Conservation (phyloP, 1,140 invertebrate genomes). For the Calephelis virginiensis region DNA sequence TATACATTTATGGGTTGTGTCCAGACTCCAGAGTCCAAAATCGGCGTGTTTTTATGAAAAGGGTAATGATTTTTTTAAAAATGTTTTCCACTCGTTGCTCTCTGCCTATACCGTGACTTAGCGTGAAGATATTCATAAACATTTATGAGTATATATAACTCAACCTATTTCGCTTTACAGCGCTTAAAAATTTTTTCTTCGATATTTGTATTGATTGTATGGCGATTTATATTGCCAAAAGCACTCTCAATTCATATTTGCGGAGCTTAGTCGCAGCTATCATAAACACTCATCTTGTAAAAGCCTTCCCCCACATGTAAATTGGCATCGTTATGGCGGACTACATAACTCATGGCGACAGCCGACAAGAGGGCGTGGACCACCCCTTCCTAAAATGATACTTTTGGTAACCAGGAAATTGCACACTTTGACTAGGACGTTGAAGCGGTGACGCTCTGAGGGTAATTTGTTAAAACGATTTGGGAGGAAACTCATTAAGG, state of each 20-base stretch:
- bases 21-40: too few relatives aligned
- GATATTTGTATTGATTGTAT: conserved; percentile 17
- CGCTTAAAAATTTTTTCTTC: conserved; percentile 10
- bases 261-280: conserved; percentile 24
- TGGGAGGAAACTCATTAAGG: conserved; percentile 5
- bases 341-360: conserved; percentile 51
- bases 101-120: too few relatives aligned
- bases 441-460: conserved; percentile 37
- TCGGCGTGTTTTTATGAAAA: too few relatives aligned
- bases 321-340: conserved; percentile 49
- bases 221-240: conserved; percentile 4
- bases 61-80: too few relatives aligned
- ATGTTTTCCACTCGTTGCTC: too few relatives aligned
- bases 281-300: conserved; percentile 53
- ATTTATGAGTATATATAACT: too few relatives aligned
- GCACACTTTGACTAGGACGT: conserved; percentile 51
- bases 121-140: too few relatives aligned
- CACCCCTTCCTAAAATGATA: conserved; percentile 63
- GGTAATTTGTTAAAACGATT: conserved; percentile 43
- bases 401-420: conserved; percentile 66
- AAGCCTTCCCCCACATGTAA: conserved; percentile 64
- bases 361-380: conserved; percentile 27
- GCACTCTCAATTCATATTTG: conserved; percentile 13
- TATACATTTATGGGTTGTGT: too few relatives aligned
- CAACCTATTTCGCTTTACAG: too few relatives aligned